phyloP scores from a whole-genome alignment of 2,888 invertebrate species.

The Allolobophora icterica region DNA sequence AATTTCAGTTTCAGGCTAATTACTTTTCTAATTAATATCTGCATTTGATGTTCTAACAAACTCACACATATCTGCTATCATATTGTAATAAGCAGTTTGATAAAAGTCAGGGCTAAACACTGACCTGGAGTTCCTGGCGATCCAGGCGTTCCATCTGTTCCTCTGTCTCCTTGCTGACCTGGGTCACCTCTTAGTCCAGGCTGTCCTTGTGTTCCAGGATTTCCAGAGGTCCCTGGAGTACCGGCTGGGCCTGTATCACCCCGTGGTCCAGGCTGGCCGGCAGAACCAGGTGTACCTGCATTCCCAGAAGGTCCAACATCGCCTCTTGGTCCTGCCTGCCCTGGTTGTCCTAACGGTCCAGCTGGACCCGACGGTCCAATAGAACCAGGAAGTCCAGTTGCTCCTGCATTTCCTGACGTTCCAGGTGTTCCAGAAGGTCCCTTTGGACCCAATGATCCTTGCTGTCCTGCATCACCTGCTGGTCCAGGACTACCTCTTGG shows the following conservation, averaged over 20 bases:
- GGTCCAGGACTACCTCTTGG: conserved; percentile 33
- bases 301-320: conserved; percentile 34
- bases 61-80: too few species aligned
- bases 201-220: conserved; percentile 38
- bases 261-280: conserved; percentile 38
- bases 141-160: conserved; percentile 22
- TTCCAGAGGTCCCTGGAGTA: conserved; percentile 43
- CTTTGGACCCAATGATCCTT: conserved; percentile 45
- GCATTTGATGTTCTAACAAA: too few species aligned
- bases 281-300: conserved; percentile 36
- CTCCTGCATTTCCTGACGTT: conserved; percentile 40
- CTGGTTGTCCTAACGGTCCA: conserved; percentile 31
- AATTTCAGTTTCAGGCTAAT: too few species aligned
- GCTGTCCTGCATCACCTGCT: conserved; percentile 57
- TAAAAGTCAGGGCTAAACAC: not conserved
- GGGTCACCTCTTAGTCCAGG: conserved; percentile 40
- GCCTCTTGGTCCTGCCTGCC: conserved; percentile 29
- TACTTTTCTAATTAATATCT: too few species aligned
- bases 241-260: conserved; percentile 39
- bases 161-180: conserved; percentile 28
- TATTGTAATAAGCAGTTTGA: too few species aligned
- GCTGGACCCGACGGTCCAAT: conserved; percentile 39
- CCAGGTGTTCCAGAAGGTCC: conserved; percentile 48
- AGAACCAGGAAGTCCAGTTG: conserved; percentile 38
- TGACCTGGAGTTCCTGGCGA: conserved; percentile 47